Evolutionary conservation across 2,113 vertebrate species (phyloP), one percentile per base, ranked within the genome.

Genomic region (Pedetes capensis): DNA sequence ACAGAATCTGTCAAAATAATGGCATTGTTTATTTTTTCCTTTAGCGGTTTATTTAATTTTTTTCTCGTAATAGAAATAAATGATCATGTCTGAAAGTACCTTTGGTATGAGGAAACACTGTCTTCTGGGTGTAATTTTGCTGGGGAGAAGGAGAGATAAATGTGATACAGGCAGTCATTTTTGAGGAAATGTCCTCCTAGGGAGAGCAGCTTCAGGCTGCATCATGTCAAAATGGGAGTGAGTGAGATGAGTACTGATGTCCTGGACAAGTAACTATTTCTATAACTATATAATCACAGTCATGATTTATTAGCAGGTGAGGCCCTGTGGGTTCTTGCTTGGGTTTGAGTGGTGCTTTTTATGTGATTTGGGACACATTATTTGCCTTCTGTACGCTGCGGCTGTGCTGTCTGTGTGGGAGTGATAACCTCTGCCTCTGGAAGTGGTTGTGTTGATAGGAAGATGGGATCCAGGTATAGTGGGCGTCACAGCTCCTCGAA

Each of bases 1-100:
- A 81, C 81, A 66, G 14, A 79, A 64, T 88, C 90, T 87, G 42
- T 92, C 49, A 93, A 69, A 94, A 84, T 84, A 79, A 81, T 95
- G 64, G 20, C 72, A 44, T 53, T 88, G 29, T 37, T 87, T 13
- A 53, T 79, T 95, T 59, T 95, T 79, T 39, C 25, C 37, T 69
- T 25, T 51, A 87, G 44, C 12, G 27, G 1, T 74, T 87, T 92
- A 29, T 89, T 74, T 79, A 49, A 39, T 42, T 59, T 90, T 78
- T 93, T 61, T 63, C 44, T 81, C 34, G 8, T 84, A 64, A 55
- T 71, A 74, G 29, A 53, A 92, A 71, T 96, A 92, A 87, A 39
- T 84, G n/a, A 39, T 49, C 39, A 37, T 59, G 49, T 44, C 64
- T 64, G 53, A 87, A 91, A 90, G 85, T 90, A 93, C 29, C 32